A percentile compares a stretch with the other conserved stretches of the same genome.
phyloP scores from a whole-genome alignment of 2,113 vertebrate genomes.

The Callionymus lyra region DNA sequence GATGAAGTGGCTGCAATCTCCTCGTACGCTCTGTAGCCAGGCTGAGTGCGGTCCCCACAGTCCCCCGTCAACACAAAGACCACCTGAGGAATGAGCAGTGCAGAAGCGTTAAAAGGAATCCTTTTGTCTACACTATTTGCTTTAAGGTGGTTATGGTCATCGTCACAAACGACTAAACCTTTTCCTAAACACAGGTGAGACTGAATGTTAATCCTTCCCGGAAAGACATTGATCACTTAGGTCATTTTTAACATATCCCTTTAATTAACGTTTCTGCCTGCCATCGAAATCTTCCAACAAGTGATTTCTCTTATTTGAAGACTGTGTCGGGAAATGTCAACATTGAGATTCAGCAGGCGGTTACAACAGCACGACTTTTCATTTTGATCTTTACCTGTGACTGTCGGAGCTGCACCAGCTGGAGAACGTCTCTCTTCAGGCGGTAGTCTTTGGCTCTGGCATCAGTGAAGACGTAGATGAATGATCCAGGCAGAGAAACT shows the following conservation, averaged over 20 bases:
- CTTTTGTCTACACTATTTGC: conserved; percentile 15
- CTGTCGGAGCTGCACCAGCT: conserved; percentile 81
- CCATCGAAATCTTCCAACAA: no score
- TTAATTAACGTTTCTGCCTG: no score
- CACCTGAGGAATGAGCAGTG: conserved; percentile 61
- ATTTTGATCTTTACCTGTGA: conserved; percentile 70
- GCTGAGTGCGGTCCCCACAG: conserved; percentile 86
- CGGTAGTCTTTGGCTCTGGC: conserved; percentile 87
- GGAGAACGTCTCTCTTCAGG: conserved; percentile 74
- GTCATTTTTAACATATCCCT: no score
- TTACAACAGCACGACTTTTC: no score
- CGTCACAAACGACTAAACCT: conserved; percentile 17
- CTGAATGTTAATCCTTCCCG: conserved; percentile 26
- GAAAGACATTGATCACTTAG: conserved; percentile 10
- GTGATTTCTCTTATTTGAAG: no score
- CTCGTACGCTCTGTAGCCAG: conserved; percentile 83
- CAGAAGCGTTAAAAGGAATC: conserved; percentile 28
- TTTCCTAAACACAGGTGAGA: conserved; percentile 10
- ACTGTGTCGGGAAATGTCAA: background rate
- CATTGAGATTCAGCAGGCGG: background rate
- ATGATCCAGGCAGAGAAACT: conserved; percentile 79
- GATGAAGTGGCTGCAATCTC: conserved; percentile 87
- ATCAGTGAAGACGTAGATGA: conserved; percentile 88
- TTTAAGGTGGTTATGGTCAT: conserved; percentile 22
- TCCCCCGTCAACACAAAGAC: conserved; percentile 91